Percentiles rank a stretch among this genome's conserved stretches.
Evolutionary conservation across 2,888 invertebrate genomes (phyloP).

Genomic region (Orthosia cruda): DNA sequence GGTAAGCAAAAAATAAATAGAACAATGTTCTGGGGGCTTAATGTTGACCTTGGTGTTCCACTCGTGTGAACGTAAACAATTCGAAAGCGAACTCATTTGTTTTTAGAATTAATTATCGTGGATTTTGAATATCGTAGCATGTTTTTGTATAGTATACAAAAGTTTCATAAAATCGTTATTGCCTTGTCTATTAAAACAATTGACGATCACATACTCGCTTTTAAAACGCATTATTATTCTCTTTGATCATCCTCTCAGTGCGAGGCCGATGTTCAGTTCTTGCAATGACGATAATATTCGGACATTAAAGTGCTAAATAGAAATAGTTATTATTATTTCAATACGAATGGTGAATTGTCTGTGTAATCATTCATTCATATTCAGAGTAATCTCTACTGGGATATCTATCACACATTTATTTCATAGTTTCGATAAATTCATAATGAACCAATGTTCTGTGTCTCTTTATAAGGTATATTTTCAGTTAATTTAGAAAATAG

Average conservation of each 20-base stretch:
- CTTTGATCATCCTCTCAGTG: background rate
- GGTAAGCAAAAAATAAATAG: conserved; percentile 28
- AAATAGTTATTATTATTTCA: no score
- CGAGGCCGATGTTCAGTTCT: no score
- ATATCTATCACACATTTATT: no score
- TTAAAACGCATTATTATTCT: background rate
- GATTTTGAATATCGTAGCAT: background rate
- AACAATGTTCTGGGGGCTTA: conserved; percentile 14
- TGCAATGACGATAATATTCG: background rate
- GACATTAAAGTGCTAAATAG: background rate
- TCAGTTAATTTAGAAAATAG: background rate
- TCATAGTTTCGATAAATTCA: no score
- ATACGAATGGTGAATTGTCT: no score
- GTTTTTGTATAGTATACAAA: background rate
- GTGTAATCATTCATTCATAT: no score
- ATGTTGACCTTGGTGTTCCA: background rate
- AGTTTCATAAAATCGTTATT: no score
- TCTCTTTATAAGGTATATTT: no score
- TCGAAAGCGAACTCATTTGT: conserved; percentile 9
- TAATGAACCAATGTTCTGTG: no score
- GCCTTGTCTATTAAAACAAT: background rate
- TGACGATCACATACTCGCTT: background rate
- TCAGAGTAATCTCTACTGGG: no score
- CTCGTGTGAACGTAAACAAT: background rate
- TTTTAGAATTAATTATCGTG: background rate